Percentiles rank a stretch among this genome's conserved stretches.
Conservation (phyloP, 2,888 invertebrate species). For the Chymomyza caudatula region DNA sequence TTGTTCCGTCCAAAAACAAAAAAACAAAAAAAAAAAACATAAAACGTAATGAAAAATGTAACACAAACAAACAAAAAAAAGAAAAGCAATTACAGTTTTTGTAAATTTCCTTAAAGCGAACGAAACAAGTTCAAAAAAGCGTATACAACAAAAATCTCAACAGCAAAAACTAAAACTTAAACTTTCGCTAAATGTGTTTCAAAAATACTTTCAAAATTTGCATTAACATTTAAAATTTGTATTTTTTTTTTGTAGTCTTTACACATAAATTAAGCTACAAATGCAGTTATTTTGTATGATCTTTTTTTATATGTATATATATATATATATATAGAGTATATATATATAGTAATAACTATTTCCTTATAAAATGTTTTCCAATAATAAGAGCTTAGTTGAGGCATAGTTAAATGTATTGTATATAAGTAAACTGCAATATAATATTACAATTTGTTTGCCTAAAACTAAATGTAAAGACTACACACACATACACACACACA, state of each 20-base stretch:
- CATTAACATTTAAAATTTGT: slow-evolving; percentile 11
- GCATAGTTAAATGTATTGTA: slow-evolving; percentile 10
- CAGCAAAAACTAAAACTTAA: slow-evolving; percentile 19
- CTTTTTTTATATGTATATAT: neutral
- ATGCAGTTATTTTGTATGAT: neutral
- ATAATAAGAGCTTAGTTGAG: slow-evolving; percentile 45
- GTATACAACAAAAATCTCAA: slow-evolving; percentile 7
- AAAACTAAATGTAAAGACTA: slow-evolving; percentile 5
- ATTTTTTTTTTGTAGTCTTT: slow-evolving; percentile 11
- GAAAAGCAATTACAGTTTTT: neutral
- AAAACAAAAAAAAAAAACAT: slow-evolving; percentile 26
- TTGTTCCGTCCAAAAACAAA: slow-evolving; percentile 66
- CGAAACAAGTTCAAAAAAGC: neutral
- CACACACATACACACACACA: neutral
- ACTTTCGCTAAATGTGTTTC: slow-evolving; percentile 22
- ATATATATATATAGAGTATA: neutral
- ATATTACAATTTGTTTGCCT: slow-evolving; percentile 36
- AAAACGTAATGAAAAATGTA: neutral
- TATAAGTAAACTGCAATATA: slow-evolving; percentile 32
- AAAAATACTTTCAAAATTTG: slow-evolving; percentile 8
- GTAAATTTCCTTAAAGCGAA: slow-evolving; percentile 29
- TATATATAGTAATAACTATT: slow-evolving; percentile 4
- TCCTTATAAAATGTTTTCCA: slow-evolving; percentile 33
- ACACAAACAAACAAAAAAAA: neutral
- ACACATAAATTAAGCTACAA: neutral